These are phyloP conservation scores for Larimichthys polyactis DNA, from an alignment of 2,113 vertebrate genomes.

Conservation along the genomic window DNA sequence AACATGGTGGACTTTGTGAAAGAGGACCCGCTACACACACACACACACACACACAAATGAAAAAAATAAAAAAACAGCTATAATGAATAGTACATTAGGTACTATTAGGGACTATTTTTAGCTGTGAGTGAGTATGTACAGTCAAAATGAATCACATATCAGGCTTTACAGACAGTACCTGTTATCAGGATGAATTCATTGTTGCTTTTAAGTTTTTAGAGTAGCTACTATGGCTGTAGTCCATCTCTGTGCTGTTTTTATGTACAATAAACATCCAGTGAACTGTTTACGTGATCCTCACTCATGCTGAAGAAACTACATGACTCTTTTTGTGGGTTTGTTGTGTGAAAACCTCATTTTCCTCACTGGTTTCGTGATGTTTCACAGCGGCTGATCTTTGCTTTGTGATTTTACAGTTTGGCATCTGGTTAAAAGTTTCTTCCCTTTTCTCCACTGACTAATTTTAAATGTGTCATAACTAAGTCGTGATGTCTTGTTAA, in stretches of 20 bases:
- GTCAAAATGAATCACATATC: background rate
- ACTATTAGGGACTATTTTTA: no score
- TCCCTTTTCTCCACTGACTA: constrained; percentile 54
- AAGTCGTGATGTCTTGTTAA: constrained; percentile 74
- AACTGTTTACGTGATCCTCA: background rate
- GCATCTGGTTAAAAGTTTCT: constrained; percentile 62
- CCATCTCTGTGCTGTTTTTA: constrained; percentile 13
- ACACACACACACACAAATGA: no score
- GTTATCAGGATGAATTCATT: background rate
- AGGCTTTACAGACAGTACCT: background rate
- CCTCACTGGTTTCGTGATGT: constrained; percentile 24
- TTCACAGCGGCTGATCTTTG: constrained; percentile 47
- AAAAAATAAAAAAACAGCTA: no score
- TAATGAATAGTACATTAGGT: no score
- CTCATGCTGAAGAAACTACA: constrained; percentile 6
- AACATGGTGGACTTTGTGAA: no score
- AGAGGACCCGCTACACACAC: no score
- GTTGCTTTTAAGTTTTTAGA: constrained; percentile 1
- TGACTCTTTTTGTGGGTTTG: constrained; percentile 16
- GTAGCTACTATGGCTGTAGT: background rate
- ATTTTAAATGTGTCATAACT: constrained; percentile 76
- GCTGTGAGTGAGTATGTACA: no score
- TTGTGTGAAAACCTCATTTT: constrained; percentile 29
- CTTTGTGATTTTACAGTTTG: constrained; percentile 62
- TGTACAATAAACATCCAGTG: background rate